Base-by-base conservation (phyloP, 2,797 vertebrate species). In the Pelodytes ibericus region DNA sequence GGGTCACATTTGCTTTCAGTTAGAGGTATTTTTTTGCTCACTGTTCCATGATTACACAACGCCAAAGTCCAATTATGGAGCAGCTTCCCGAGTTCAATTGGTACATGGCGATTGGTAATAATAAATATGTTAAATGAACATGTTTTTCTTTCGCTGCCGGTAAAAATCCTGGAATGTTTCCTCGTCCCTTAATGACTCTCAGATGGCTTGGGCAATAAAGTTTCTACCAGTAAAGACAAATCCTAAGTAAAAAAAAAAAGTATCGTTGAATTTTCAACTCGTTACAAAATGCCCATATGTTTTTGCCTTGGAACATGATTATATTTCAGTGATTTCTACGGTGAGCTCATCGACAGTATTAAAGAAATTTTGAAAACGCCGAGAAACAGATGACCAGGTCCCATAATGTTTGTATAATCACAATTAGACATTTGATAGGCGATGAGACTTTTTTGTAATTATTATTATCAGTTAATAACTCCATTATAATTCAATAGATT, bases 61-160 rank as follows among this genome's bases (percentile, higher is more conserved):
- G 25, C 24, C 39, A n/a, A 41, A 15, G 47, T 18, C 9, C n/a
- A 15, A 39, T 57, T 20, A 39, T 36, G 20, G 30, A 6, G 20
- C 47, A n/a, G 51, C 51, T 33, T 56, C 49, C 67, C 51, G 44
- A n/a, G 31, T 25, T 39, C 44, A 61, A 56, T 36, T 29, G 24
- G 18, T 22, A 31, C 58, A 61, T 70, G 31, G 27, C 22, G 30
- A 22, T 29, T 24, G 10, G 33, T 70, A 70, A 71, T 70, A 76
- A 76, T 76, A 67, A 76, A 71, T 30, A 71, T 71, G 74, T 63
- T 66, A 41, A 62, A 9, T 26, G 33, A 39, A 67, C 56, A 59
- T 68, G 74, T 75, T 70, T 53, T 57, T 49, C 62, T 16, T 39
- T 76, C 70, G 30, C n/a, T 56, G 47, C 44, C 57, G 39, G 31